Evolutionary conservation across 1,140 invertebrate genomes (phyloP).

Genomic region (Drosophila subobscura): DNA sequence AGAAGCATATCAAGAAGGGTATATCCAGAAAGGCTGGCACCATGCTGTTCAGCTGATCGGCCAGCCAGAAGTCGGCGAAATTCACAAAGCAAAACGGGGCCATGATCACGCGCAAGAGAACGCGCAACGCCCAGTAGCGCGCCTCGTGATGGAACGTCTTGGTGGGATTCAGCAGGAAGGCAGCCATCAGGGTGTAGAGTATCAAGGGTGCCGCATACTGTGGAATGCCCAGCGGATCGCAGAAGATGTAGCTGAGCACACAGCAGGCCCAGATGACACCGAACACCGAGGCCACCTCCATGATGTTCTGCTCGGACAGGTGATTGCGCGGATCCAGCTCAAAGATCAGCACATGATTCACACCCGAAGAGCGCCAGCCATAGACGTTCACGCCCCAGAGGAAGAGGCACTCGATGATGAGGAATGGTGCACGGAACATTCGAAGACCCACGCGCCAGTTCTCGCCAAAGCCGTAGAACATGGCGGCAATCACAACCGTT

Average conservation of each 20-base stretch:
- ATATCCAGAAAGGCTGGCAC: constrained; percentile 95
- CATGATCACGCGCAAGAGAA: constrained; percentile 89
- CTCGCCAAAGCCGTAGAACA: constrained; percentile 77
- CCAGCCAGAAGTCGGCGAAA: constrained; percentile 99
- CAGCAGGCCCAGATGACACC: constrained; percentile 93
- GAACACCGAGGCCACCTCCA: constrained; percentile 94
- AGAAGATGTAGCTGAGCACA: constrained; percentile 88
- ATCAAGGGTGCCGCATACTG: constrained; percentile 91
- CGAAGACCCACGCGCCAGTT: constrained; percentile 86
- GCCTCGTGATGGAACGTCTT: constrained; percentile 91
- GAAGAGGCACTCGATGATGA: constrained; percentile 93
- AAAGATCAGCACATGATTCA: constrained; percentile 95
- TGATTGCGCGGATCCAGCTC: constrained; percentile 96
- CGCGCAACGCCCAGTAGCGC: constrained; percentile 86
- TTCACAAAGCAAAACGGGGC: constrained; percentile 98
- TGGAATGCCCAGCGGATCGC: constrained; percentile 89
- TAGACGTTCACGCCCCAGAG: constrained; percentile 95
- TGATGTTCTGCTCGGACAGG: constrained; percentile 92
- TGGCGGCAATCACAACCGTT: constrained; percentile 89
- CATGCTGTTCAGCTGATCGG: constrained; percentile 98
- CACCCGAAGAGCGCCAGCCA: constrained; percentile 93
- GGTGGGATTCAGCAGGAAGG: constrained; percentile 92
- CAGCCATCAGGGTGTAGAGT: constrained; percentile 88
- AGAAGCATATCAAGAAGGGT: constrained; percentile 95
- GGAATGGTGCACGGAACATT: constrained; percentile 92